Conservation (phyloP, 2,797 vertebrate species). For the Scarus forsteni region DNA sequence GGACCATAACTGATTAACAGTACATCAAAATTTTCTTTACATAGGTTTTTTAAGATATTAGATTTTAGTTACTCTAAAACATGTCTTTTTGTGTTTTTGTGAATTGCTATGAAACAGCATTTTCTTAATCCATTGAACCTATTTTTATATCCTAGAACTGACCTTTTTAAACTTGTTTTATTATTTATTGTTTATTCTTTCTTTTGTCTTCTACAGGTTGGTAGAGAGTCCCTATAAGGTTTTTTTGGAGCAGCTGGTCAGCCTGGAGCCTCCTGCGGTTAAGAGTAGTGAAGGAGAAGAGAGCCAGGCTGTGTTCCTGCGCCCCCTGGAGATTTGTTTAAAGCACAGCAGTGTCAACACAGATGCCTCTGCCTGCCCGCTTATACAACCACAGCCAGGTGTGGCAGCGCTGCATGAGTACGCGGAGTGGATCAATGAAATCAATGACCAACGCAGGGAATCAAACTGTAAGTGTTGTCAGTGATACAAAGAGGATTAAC, state of each 20-base stretch:
- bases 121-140: no score
- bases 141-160: no score
- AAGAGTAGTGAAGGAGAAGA: conserved; percentile 33
- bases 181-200: background rate
- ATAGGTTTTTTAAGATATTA: no score
- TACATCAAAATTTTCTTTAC: no score
- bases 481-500: no score
- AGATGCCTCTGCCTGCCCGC: conserved; percentile 84
- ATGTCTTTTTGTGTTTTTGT: no score
- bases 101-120: no score
- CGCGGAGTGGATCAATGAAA: conserved; percentile 87
- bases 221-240: conserved; percentile 91
- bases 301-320: conserved; percentile 82
- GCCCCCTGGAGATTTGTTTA: conserved; percentile 92
- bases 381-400: conserved; percentile 85
- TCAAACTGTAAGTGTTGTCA: conserved; percentile 80
- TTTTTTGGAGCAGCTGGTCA: conserved; percentile 88
- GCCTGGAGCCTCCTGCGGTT: conserved; percentile 68
- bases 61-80: no score
- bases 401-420: conserved; percentile 92
- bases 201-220: conserved; percentile 75
- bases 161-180: no score
- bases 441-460: conserved; percentile 59
- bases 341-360: conserved; percentile 88
- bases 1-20: no score